Evolutionary conservation across 2,797 vertebrate genomes (phyloP).

Genomic region (Sebastes trivittatus): DNA sequence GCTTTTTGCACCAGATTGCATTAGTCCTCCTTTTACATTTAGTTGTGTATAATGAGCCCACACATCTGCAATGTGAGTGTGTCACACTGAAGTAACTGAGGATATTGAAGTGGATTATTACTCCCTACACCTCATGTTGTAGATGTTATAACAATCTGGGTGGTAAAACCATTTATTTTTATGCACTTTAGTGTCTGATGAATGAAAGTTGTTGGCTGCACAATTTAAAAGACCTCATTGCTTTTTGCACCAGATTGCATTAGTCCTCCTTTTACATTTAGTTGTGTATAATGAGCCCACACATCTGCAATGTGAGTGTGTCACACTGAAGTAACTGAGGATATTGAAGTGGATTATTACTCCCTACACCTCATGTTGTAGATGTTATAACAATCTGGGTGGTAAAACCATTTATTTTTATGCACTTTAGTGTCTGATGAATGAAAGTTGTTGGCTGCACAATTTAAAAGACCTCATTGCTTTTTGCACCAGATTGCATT

Average conservation of each 20-base stretch:
- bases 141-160: background rate
- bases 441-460: slow-evolving; percentile 37
- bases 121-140: background rate
- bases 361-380: background rate
- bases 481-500: slow-evolving; percentile 16
- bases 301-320: slow-evolving; percentile 45
- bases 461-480: background rate
- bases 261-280: background rate
- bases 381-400: background rate
- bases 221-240: background rate
- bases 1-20: slow-evolving; percentile 19
- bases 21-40: background rate
- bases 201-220: slow-evolving; percentile 37
- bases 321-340: background rate
- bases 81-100: slow-evolving; percentile 1
- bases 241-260: slow-evolving; percentile 17
- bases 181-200: background rate
- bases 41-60: slow-evolving; percentile 19
- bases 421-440: background rate
- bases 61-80: slow-evolving; percentile 44
- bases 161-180: background rate
- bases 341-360: background rate
- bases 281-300: slow-evolving; percentile 19
- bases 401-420: background rate
- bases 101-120: background rate